Evolutionary conservation across 2,888 invertebrate genomes (phyloP), one percentile per base, ranked within the genome.

Genomic region (Brassicogethes aeneus): DNA sequence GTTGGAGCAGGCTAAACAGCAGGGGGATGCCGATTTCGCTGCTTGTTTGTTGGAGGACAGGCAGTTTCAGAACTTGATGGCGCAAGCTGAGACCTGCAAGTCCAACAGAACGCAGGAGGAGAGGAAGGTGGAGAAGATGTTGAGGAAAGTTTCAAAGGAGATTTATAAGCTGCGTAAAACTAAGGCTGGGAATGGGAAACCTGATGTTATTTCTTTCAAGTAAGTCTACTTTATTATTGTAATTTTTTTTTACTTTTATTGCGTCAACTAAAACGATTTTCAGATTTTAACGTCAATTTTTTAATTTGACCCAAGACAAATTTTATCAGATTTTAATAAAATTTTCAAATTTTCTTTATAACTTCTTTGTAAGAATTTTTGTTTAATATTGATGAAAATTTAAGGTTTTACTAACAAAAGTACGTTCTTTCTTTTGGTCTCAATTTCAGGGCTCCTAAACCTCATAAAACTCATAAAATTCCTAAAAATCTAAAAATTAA

Each of bases 141-240:
- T 94, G 52, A 81, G 85, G 69, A 84, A 87, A 62, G 91, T 92
- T 8, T 89, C 89, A 43, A 79, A 89, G 60, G 94, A 95, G 70
- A 90, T 94, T 54, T 90, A 93, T 69, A 85, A 90, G 54, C 72
- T 95, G 46, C 72, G 93, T 51, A 86, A 89, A 67, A 88, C 87
- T 37, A 81, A 88, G 61, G 85, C 86, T 52, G 88, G 89, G 36
- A 85, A 86, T 56, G 83, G 90, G 48, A 87, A 89, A 62, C 92
- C 93, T 0, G 92, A 94, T 69, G 75, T 91, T 50, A 85, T 91
- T 56, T 90, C 92, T 36, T 94, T 93, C 72, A 90, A 88, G 92
- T 92, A 65, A 79, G 84, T 58, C n/a, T 39, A 32, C 30, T 35
- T 35, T 34, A 15, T 17, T 12, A 31, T 23, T 34, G 34, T 15